Evolutionary conservation across 2,113 vertebrate species (phyloP), one percentile per base, ranked within the genome.

Genomic region (Orthochromis malagaraziensis): DNA sequence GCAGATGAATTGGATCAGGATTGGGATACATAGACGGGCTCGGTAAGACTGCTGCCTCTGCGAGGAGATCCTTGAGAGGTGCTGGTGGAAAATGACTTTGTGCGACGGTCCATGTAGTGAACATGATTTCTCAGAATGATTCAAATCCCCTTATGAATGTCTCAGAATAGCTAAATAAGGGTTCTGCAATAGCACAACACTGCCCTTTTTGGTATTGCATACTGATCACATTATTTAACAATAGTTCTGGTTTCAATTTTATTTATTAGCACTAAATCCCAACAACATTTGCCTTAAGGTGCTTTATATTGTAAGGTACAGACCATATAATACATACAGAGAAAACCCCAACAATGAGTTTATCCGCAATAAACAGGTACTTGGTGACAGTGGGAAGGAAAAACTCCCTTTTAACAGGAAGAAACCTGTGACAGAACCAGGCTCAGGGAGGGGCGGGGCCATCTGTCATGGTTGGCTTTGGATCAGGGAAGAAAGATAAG

Each of bases 331-430:
- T 55, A 3, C n/a, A 13, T 55, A 55, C 21, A 57, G 7, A 26
- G 24, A 57, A 57, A 57, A 24, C 12, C 54, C 54, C 12, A 14
- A 29, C 7, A 14, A 57, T 9, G 24, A 57, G 1, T 0, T 57
- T 14, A 58, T 29, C 24, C 0, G 0, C 55, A 5, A 5, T 2
- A 16, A 29, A 16, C 26, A 29, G 26, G 24, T 16, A 58, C 24
- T 9, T 9, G 24, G 4, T 2, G 2, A 16, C 24, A 58, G 0
- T 9, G 14, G 55, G 7, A 2, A 58, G 55, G 14, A 58, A 58
- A 58, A 58, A 58, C 26, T 58, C 55, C 7, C 54, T 8, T 57
- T 26, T 26, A 57, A 0, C 53, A 57, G 24, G 4, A 57, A 14
- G 24, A 14, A 14, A 57, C 54, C 54, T 7, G 7, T 1, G 0